These are phyloP conservation scores for Myotis daubentonii DNA, from an alignment of 2,797 vertebrate genomes.

Conservation along the genomic window DNA sequence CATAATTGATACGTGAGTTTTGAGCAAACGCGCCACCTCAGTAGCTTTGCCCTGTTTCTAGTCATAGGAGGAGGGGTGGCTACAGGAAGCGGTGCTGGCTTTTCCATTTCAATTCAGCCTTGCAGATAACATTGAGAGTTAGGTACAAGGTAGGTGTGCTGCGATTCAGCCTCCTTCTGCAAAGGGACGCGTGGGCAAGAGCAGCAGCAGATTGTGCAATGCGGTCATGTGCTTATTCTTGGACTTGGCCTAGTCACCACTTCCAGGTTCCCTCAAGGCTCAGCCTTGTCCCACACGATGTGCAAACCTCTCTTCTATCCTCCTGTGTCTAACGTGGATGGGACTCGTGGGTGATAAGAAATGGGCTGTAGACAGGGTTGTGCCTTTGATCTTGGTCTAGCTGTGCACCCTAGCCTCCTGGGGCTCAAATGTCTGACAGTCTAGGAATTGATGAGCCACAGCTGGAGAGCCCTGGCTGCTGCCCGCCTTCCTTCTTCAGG, in stretches of 20 bases:
- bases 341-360: neutral
- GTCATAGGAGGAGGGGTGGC: neutral
- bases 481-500: neutral
- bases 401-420: neutral
- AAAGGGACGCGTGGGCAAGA: neutral
- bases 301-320: neutral
- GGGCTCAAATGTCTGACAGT: neutral
- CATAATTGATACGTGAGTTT: neutral
- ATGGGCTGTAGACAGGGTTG: neutral
- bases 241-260: neutral
- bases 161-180: neutral
- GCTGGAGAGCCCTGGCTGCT: neutral
- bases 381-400: neutral
- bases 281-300: neutral
- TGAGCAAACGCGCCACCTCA: neutral
- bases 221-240: neutral
- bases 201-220: neutral
- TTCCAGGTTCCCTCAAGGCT: conserved; percentile 49
- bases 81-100: conserved; percentile 34
- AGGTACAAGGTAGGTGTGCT: neutral
- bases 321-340: neutral
- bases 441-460: neutral
- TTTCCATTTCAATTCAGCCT: conserved; percentile 38
- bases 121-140: conserved; percentile 29
- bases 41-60: neutral